Conservation (phyloP, 2,888 invertebrate species). For the Camponotus fellah region DNA sequence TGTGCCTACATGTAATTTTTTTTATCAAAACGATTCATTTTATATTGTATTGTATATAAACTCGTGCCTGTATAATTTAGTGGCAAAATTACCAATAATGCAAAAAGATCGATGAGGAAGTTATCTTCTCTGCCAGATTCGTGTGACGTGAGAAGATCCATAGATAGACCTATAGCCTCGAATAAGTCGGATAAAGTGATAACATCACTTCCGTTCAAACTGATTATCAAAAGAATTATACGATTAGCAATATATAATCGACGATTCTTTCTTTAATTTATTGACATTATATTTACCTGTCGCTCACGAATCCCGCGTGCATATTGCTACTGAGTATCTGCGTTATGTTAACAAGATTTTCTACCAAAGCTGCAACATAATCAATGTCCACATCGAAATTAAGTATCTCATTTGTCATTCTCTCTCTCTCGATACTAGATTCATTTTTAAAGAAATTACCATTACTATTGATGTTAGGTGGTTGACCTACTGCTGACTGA, state of each 20-base stretch:
- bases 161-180: slow-evolving; percentile 57
- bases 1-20: slow-evolving; percentile 69
- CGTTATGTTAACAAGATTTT: slow-evolving; percentile 47
- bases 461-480: slow-evolving; percentile 46
- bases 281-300: slow-evolving; percentile 57
- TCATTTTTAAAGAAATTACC: slow-evolving; percentile 26
- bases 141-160: slow-evolving; percentile 48
- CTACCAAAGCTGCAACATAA: slow-evolving; percentile 50
- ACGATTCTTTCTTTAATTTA: not conserved
- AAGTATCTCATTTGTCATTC: not conserved
- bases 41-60: not conserved
- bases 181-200: slow-evolving; percentile 64
- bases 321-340: slow-evolving; percentile 57
- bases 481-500: slow-evolving; percentile 32
- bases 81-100: slow-evolving; percentile 70
- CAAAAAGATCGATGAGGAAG: slow-evolving; percentile 72
- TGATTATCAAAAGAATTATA: slow-evolving; percentile 11
- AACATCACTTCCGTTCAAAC: slow-evolving; percentile 20
- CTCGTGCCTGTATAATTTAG: not conserved
- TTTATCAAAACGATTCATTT: not conserved
- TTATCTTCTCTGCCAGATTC: slow-evolving; percentile 60
- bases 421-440: not conserved
- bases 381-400: slow-evolving; percentile 1
- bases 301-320: slow-evolving; percentile 55
- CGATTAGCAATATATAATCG: not conserved